Evolutionary conservation across 2,797 vertebrate genomes (phyloP).

Genomic region (Melanotaenia pygmaea): DNA sequence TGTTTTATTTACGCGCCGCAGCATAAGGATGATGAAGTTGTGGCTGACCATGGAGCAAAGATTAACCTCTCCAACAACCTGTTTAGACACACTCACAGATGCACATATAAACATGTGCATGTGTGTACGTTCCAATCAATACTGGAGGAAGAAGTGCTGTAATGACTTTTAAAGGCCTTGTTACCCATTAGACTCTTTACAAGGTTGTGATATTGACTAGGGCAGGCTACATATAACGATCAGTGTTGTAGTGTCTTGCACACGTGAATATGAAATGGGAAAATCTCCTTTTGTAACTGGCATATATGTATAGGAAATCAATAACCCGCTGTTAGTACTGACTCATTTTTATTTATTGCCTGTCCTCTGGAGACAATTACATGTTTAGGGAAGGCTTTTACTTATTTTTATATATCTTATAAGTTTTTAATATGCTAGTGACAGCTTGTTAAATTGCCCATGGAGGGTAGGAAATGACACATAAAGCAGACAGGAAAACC

Average conservation of each 20-base stretch:
- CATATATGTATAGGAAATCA: conserved; percentile 69
- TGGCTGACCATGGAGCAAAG: conserved; percentile 55
- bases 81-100: conserved; percentile 25
- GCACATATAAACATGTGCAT: conserved; percentile 27
- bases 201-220: conserved; percentile 76
- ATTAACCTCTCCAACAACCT: conserved; percentile 57
- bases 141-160: conserved; percentile 67
- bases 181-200: conserved; percentile 73
- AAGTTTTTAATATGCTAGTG: not conserved
- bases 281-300: conserved; percentile 56
- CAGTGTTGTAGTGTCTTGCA: conserved; percentile 67
- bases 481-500: not conserved
- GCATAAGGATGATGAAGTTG: conserved; percentile 40
- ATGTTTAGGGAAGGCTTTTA: conserved; percentile 4
- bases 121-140: conserved; percentile 62
- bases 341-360: conserved; percentile 57
- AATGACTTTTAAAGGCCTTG: conserved; percentile 78
- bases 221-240: conserved; percentile 64
- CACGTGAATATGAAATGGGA: conserved; percentile 69
- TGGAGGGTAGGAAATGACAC: not conserved
- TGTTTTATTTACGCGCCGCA: conserved; percentile 12
- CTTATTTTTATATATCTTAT: conserved; percentile 2
- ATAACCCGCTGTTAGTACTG: conserved; percentile 52
- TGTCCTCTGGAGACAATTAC: conserved; percentile 15
- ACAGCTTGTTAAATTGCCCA: not conserved